A percentile compares a stretch with the other conserved stretches of the same genome.
Conservation (phyloP, 2,113 vertebrate species). For the Eublepharis macularius region DNA sequence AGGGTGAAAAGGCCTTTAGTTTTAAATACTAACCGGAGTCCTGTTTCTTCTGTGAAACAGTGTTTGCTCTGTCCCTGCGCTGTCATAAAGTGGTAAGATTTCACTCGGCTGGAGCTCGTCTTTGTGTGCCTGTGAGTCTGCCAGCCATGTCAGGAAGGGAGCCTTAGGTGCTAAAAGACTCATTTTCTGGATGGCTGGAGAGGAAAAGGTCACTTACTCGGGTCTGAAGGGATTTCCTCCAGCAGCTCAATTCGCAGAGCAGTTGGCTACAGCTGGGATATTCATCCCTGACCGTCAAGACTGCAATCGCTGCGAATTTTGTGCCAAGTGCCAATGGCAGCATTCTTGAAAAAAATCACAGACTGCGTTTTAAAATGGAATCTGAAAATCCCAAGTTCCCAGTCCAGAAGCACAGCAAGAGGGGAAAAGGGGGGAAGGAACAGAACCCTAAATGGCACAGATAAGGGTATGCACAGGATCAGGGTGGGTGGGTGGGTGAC, state of each 20-base stretch:
- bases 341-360: too few relatives aligned
- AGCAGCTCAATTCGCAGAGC: not conserved
- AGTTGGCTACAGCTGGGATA: not conserved
- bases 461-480: too few relatives aligned
- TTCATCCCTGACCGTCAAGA: not conserved
- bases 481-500: too few relatives aligned
- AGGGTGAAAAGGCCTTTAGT: not conserved
- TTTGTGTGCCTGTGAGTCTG: too few relatives aligned
- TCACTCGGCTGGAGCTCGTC: too few relatives aligned
- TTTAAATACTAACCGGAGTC: not conserved
- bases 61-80: not conserved
- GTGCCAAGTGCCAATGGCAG: too few relatives aligned
- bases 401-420: too few relatives aligned
- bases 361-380: too few relatives aligned
- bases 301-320: not conserved
- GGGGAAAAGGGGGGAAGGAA: too few relatives aligned
- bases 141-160: not conserved
- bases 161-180: accelerated
- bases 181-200: not conserved
- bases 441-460: too few relatives aligned
- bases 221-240: not conserved
- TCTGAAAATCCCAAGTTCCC: too few relatives aligned
- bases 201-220: accelerated
- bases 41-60: too few relatives aligned
- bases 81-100: not conserved